phyloP scores from a whole-genome alignment of 2,888 invertebrate species.

The Hartigia nigra region DNA sequence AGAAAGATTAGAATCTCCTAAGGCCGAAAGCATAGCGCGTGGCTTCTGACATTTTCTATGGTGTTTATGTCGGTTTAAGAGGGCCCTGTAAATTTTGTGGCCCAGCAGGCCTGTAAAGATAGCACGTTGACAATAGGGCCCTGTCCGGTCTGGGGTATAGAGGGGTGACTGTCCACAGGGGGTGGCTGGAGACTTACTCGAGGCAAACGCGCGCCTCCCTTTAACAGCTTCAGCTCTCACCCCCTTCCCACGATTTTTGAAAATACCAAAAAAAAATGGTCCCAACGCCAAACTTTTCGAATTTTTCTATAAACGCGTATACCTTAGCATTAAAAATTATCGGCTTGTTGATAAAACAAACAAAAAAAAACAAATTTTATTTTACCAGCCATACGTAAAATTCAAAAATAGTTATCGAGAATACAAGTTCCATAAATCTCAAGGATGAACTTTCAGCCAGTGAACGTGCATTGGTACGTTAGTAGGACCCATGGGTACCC shows the following conservation, averaged over 20 bases:
- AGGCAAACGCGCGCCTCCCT: conserved; percentile 5
- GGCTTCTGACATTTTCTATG: conserved; percentile 18
- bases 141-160: conserved; percentile 31
- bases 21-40: conserved; percentile 30
- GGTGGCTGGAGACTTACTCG: not conserved
- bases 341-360: not conserved
- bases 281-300: not conserved
- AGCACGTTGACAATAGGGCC: conserved; percentile 31
- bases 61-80: conserved; percentile 51
- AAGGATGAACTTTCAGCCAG: not conserved
- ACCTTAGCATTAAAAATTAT: not conserved
- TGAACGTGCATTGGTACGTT: not conserved
- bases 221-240: conserved; percentile 7
- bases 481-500: not conserved
- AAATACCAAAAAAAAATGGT: not conserved
- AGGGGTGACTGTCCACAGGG: not conserved
- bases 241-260: not conserved
- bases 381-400: not conserved
- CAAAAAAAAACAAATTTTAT: not conserved
- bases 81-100: conserved; percentile 51
- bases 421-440: not conserved
- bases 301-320: not conserved
- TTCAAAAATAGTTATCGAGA: not conserved
- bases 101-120: conserved; percentile 50
- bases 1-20: not conserved